Conservation (phyloP, 2,888 invertebrate genomes). For the Tiliacea citrago region DNA sequence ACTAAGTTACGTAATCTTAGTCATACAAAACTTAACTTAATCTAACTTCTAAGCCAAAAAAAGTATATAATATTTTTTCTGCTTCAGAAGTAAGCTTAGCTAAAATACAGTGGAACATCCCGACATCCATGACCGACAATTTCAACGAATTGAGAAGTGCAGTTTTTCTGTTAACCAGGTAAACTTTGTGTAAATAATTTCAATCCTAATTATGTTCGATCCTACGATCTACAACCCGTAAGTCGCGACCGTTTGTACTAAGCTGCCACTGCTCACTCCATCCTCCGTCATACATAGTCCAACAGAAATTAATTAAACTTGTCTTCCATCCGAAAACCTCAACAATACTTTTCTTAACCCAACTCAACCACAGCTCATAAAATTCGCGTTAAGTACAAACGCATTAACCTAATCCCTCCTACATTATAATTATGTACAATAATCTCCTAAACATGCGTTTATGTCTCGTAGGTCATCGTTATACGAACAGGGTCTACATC, state of each 20-base stretch:
- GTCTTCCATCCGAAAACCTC: not conserved
- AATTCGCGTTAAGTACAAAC: constrained; percentile 31
- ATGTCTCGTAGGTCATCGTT: constrained; percentile 60
- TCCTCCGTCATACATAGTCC: not conserved
- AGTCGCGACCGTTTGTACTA: not conserved
- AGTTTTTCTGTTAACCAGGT: no score
- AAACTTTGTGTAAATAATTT: no score
- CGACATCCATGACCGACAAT: no score
- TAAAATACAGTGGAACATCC: no score
- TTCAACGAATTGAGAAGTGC: no score
- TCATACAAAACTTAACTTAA: no score
- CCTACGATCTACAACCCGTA: not conserved
- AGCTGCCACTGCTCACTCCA: not conserved
- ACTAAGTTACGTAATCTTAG: no score
- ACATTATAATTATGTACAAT: constrained; percentile 49
- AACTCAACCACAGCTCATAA: constrained; percentile 18
- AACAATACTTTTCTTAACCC: constrained; percentile 20
- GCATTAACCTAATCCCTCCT: constrained; percentile 43
- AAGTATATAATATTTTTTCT: no score
- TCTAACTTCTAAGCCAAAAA: no score
- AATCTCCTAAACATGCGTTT: constrained; percentile 47
- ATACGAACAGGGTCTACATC: constrained; percentile 37
- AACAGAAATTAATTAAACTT: not conserved
- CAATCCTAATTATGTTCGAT: not conserved
- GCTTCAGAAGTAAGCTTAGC: no score